Evolutionary conservation across 1,140 invertebrate genomes (phyloP), one percentile per base, ranked within the genome.

Genomic region (Sarcophaga bullata): DNA sequence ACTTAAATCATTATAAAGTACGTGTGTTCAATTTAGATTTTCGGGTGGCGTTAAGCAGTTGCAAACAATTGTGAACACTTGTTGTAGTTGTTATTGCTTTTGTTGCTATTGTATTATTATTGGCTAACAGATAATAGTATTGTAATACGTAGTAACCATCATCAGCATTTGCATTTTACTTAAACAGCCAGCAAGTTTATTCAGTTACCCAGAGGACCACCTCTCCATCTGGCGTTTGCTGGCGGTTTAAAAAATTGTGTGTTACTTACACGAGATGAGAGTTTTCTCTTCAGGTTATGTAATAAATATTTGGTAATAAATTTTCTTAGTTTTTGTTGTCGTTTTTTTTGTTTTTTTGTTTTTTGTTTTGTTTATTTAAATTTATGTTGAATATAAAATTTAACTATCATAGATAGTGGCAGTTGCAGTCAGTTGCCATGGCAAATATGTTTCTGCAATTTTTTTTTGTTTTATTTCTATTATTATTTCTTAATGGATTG

Each of bases 261-360:
- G 54, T 58, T 58, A 58, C 54, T 58, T 58, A 58, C 15, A 58
- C 25, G 25, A 37, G 4, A 1, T 37, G 25, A 37, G 25, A 37
- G 25, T 37, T 58, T 58, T 58, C 13, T 58, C 54, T 58, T 58
- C 6, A 58, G 54, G 15, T 58, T 58, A 58, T 58, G 54, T 58
- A 58, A 58, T 58, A 58, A n/a, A 58, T n/a, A 58, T 58, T 58
- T 58, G 54, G 54, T 58, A 58, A 58, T 58, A 58, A 58, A 58
- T 58, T 58, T 58, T 58, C 54, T 58, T 37, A 2, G 25, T 37
- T 37, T 37, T 37, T 37, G 25, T 37, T 37, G 25, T 37, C n/a
- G n/a, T n/a, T n/a, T n/a, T n/a, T 37, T 37, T 37, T 37, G 1
- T 37, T 37, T 37, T 1, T 37, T 37, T 37, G 1, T 2, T 37